Conservation (phyloP, 2,888 invertebrate species). For the Petrolisthes cinctipes region DNA sequence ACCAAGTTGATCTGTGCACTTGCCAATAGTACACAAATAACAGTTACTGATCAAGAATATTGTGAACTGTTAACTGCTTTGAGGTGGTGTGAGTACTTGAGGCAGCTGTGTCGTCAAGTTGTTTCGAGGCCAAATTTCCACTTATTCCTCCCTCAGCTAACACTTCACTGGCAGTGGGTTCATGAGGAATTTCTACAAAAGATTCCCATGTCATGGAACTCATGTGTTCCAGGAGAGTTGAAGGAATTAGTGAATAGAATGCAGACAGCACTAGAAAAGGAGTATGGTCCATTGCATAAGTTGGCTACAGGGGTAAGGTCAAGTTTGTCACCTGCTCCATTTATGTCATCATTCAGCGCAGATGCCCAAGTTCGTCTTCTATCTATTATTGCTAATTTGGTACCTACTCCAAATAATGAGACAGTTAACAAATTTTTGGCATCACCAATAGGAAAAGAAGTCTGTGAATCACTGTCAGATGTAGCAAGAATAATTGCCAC, state of each 20-base stretch:
- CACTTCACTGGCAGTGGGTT: conserved; percentile 64
- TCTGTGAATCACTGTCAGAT: conserved; percentile 22
- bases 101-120: conserved; percentile 41
- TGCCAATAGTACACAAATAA: conserved; percentile 33
- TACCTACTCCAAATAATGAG: conserved; percentile 35
- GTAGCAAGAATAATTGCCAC: conserved; percentile 17
- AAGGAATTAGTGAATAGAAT: conserved; percentile 35
- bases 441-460: conserved; percentile 32
- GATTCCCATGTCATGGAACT: conserved; percentile 56
- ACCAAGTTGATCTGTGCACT: conserved; percentile 28
- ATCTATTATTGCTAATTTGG: conserved; percentile 5
- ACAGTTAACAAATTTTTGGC: conserved; percentile 43
- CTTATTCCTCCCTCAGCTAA: conserved; percentile 57
- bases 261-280: conserved; percentile 38
- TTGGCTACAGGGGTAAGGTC: conserved; percentile 40
- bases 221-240: conserved; percentile 33
- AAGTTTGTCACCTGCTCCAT: conserved; percentile 38
- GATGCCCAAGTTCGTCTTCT: conserved; percentile 35
- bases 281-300: conserved; percentile 55
- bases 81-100: conserved; percentile 57
- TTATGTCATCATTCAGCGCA: conserved; percentile 8
- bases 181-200: conserved; percentile 53
- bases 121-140: conserved; percentile 50
- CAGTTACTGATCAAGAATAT: conserved; percentile 57
- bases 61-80: conserved; percentile 51